phyloP scores from a whole-genome alignment of 2,797 vertebrate genomes.

The Typhlichthys eigenmanni region DNA sequence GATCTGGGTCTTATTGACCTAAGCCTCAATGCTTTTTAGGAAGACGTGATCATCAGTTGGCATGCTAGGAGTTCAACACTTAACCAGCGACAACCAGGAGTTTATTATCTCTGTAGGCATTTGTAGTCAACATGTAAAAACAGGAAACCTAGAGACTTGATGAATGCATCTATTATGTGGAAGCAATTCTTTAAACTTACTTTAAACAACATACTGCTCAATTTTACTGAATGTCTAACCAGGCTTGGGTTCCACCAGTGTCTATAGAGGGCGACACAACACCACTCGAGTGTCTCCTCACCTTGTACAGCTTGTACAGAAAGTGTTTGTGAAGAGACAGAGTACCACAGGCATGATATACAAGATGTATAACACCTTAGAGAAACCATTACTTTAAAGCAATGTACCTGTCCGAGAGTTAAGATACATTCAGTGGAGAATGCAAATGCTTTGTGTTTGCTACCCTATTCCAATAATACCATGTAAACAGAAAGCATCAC shows the following conservation, averaged over 20 bases:
- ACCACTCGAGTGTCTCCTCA: conserved; percentile 15
- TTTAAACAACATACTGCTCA: conserved; percentile 8
- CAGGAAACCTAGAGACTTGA: conserved; percentile 14
- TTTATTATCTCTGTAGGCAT: conserved; percentile 39
- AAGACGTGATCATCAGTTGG: conserved; percentile 63
- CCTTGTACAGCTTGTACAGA: conserved; percentile 4
- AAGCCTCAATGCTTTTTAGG: conserved; percentile 42
- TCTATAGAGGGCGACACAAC: conserved; percentile 54
- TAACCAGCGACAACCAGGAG: conserved; percentile 60
- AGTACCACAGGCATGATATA: conserved; percentile 33
- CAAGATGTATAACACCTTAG: no score
- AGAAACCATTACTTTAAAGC: no score
- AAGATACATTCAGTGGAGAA: no score
- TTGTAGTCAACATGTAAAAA: conserved; percentile 55
- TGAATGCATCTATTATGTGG: no score
- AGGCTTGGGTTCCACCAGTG: conserved; percentile 6
- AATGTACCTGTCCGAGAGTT: no score
- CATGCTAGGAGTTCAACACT: conserved; percentile 70
- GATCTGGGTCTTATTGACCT: conserved; percentile 56
- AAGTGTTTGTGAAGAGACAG: conserved; percentile 30
- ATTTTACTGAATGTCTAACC: conserved; percentile 5
- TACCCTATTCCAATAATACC: no score
- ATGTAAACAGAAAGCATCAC: no score
- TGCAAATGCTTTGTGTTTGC: no score
- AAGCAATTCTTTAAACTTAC: background rate